Percentiles rank a stretch among this genome's conserved stretches.
Evolutionary conservation across 1,140 invertebrate species (phyloP).

Genomic region (Probaryconus sp.): DNA sequence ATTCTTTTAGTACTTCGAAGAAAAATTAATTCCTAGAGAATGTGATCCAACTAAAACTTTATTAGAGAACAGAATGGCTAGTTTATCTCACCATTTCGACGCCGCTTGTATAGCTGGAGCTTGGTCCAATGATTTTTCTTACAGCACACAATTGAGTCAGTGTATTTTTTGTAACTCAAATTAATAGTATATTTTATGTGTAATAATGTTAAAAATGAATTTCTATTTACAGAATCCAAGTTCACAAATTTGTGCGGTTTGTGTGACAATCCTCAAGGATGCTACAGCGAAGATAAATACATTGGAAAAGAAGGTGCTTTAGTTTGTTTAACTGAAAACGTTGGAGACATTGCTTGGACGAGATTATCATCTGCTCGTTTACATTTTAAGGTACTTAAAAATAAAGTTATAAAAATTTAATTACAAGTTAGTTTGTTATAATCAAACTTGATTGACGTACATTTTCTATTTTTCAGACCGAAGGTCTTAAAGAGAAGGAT

Average conservation of each 20-base stretch:
- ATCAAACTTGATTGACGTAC: not conserved
- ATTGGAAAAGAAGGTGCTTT: slow-evolving; percentile 88
- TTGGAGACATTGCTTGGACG: slow-evolving; percentile 89
- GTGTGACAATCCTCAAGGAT: slow-evolving; percentile 82
- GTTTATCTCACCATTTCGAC: slow-evolving; percentile 84
- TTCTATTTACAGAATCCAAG: slow-evolving; percentile 79
- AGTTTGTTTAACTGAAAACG: slow-evolving; percentile 85
- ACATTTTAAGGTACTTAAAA: slow-evolving; percentile 81
- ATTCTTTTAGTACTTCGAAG: slow-evolving; percentile 83
- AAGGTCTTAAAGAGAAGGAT: slow-evolving; percentile 61
- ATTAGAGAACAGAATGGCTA: slow-evolving; percentile 84
- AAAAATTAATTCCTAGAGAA: slow-evolving; percentile 81
- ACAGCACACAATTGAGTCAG: slow-evolving; percentile 85
- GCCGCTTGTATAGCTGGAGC: slow-evolving; percentile 88
- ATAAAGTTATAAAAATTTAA: not conserved
- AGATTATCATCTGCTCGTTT: slow-evolving; percentile 81
- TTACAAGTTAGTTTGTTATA: no score
- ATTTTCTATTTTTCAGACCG: slow-evolving; percentile 24
- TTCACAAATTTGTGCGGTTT: slow-evolving; percentile 85
- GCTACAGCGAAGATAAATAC: slow-evolving; percentile 85
- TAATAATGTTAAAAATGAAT: slow-evolving; percentile 1
- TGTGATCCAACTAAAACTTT: slow-evolving; percentile 83
- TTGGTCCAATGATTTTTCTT: slow-evolving; percentile 84
- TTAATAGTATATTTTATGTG: no score
- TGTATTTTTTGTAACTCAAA: slow-evolving; percentile 43